phyloP scores from a whole-genome alignment of 2,888 invertebrate species.

The Plagodis pulveraria region DNA sequence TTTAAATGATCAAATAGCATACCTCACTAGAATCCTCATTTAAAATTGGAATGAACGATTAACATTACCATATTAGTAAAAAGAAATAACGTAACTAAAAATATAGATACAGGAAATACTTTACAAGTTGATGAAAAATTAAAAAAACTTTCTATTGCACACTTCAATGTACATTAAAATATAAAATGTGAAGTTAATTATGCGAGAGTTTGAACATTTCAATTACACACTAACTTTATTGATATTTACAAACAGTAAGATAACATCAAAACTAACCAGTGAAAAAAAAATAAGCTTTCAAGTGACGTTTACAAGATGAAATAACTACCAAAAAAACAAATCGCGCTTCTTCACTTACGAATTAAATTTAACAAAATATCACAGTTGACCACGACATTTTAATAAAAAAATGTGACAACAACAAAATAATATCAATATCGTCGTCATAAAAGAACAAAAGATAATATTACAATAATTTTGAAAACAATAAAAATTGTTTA shows the following conservation, averaged over 20 bases:
- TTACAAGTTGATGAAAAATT: slow-evolving; percentile 63
- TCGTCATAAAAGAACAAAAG: slow-evolving; percentile 31
- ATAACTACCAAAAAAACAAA: slow-evolving; percentile 61
- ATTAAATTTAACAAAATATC: slow-evolving; percentile 84
- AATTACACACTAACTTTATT: slow-evolving; percentile 55
- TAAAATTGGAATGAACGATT: slow-evolving; percentile 84
- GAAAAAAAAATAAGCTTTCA: slow-evolving; percentile 48
- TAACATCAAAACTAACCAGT: slow-evolving; percentile 73
- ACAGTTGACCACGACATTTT: slow-evolving; percentile 80
- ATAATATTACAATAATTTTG: slow-evolving; percentile 31
- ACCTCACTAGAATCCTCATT: slow-evolving; percentile 80
- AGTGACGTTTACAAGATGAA: slow-evolving; percentile 51
- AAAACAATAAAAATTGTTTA: slow-evolving; percentile 48
- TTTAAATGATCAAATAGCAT: slow-evolving; percentile 82
- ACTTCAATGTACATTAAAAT: slow-evolving; percentile 48
- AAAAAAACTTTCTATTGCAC: slow-evolving; percentile 77
- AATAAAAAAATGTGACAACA: slow-evolving; percentile 67
- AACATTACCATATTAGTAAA: slow-evolving; percentile 78
- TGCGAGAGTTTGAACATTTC: slow-evolving; percentile 66
- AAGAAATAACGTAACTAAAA: slow-evolving; percentile 81
- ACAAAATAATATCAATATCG: slow-evolving; percentile 54
- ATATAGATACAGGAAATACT: slow-evolving; percentile 67
- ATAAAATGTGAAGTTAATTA: slow-evolving; percentile 40
- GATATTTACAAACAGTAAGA: slow-evolving; percentile 84
- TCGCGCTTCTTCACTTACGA: slow-evolving; percentile 71